Evolutionary conservation across 64 coral and sea anemone genomes (phyloP).

Genomic region (Stichodactyla mertensii): DNA sequence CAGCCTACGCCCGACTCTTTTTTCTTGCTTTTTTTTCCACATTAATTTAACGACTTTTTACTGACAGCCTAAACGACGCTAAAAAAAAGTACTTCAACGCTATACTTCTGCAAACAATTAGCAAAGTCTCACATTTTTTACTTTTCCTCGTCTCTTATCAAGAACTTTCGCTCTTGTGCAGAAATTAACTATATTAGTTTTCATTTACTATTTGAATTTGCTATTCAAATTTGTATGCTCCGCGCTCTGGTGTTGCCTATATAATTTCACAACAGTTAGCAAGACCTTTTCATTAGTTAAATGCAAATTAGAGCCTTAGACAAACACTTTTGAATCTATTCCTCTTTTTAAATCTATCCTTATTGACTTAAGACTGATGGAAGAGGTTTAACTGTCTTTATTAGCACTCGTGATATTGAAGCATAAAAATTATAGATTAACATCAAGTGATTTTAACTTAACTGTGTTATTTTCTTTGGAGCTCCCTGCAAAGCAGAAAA

Average conservation of each 20-base stretch:
- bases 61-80: constrained; percentile 7
- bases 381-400: neutral
- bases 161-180: neutral
- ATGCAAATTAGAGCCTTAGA: neutral
- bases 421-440: neutral
- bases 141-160: neutral
- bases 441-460: neutral
- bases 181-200: neutral
- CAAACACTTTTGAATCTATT: neutral
- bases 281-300: neutral
- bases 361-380: neutral
- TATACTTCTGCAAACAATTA: neutral
- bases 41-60: neutral
- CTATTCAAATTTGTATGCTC: neutral
- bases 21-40: neutral
- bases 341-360: neutral
- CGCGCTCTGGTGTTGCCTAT: neutral
- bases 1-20: neutral
- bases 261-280: neutral
- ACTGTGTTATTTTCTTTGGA: neutral
- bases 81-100: neutral
- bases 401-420: neutral
- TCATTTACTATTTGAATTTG: neutral
- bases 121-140: neutral
- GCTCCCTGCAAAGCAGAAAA: neutral